Base-by-base conservation (phyloP, 2,888 invertebrate species). In the Ypsolopha scabrella region DNA sequence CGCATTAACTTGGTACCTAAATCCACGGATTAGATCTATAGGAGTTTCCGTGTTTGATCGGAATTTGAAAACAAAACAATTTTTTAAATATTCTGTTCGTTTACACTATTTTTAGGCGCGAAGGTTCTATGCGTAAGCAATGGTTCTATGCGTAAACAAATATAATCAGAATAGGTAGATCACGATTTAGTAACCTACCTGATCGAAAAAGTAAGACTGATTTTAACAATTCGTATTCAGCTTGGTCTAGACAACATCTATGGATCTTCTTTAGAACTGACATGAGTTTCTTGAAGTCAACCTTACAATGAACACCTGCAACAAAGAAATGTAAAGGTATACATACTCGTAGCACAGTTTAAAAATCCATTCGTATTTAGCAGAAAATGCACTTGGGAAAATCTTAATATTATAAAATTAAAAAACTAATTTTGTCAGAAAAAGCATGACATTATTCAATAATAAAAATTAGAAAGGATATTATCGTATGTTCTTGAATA, bases 161-260 rank as follows among this genome's bases (percentile, higher is more conserved):
- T 6, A 6, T n/a, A 3, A 39, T 2, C 6, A 39, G 6, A n/a
- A n/a, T 39, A 39, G 9, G n/a, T 3, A 39, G n/a, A 6, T 6
- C 14, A n/a, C 37, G 10, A 13, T 39, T n/a, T 1, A 58, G 24
- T 24, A 24, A 24, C 64, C 72, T 78, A 94, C 95, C 94, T 75
- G 93, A 89, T 75, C 94, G 93, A 72, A 95, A 96, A 6, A 96
- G 83, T 6, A 94, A 90, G 8, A 94, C 85, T 0, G 94, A 93
- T 69, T 95, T 95, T n/a, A 96, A 80, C 72, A 93, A 95, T 41
- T 95, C 93, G 65, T 91, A 94, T 68, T 96, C 96, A 0, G 93
- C 92, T 68, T 93, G 92, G 71, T 96, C 95, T 13, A 95, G 88
- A 57, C 90, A 82, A 51, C 92, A 80, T 7, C 89, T 76, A 7